A percentile compares a stretch with the other conserved stretches of the same genome.
Conservation (phyloP, 2,888 invertebrate species). For the Drosophila flavopinicola region DNA sequence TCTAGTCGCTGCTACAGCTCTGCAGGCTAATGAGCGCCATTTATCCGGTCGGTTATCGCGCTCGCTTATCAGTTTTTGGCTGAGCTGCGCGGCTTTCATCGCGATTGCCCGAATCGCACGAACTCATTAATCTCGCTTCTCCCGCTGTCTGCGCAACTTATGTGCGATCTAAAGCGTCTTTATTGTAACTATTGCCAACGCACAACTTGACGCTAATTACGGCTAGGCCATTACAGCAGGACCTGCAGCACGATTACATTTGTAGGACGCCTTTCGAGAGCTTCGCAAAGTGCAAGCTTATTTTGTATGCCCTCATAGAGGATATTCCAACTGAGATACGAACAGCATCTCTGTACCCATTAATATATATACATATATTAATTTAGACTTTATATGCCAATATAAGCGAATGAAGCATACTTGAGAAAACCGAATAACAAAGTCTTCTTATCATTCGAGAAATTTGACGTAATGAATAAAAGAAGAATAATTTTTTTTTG, state of each 20-base stretch:
- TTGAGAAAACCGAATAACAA: no score
- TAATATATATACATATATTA: constrained; percentile 8
- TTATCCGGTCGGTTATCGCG: constrained; percentile 59
- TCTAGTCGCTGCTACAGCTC: constrained; percentile 27
- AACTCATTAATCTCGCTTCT: constrained; percentile 57
- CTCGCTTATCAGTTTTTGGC: constrained; percentile 52
- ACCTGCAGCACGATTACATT: neutral
- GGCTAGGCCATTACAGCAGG: neutral
- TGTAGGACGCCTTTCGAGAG: neutral
- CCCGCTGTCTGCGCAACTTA: constrained; percentile 20
- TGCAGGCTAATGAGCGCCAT: constrained; percentile 58
- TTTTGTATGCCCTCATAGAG: no score
- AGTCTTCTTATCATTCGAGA: no score
- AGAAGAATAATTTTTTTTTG: no score
- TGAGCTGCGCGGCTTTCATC: constrained; percentile 61
- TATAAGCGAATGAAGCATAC: no score
- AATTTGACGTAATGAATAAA: no score
- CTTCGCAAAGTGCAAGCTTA: no score
- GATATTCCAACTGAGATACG: no score
- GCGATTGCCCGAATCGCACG: constrained; percentile 52
- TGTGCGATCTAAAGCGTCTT: constrained; percentile 22
- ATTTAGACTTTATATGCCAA: no score
- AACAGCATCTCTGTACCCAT: no score
- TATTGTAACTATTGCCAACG: neutral
- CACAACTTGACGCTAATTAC: constrained; percentile 38